Percentiles rank a stretch among this genome's conserved stretches.
Evolutionary conservation across 2,888 invertebrate species (phyloP).

Genomic region (Plebejus melissa): DNA sequence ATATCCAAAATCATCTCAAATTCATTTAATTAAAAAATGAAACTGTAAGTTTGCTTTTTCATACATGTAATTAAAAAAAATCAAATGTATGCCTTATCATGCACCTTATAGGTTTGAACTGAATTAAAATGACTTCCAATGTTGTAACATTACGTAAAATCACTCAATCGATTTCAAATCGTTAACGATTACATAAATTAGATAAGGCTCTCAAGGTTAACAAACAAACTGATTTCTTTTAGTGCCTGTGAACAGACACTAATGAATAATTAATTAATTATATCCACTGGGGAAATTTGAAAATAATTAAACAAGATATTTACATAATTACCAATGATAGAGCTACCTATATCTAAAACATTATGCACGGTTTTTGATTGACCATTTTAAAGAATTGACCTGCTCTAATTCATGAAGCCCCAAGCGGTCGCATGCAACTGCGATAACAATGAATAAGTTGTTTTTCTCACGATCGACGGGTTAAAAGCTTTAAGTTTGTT

Average conservation of each 20-base stretch:
- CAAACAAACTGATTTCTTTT: not conserved
- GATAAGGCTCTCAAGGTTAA: slow-evolving; percentile 12
- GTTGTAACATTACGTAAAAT: not conserved
- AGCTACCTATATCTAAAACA: not conserved
- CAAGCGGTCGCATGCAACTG: too few species aligned
- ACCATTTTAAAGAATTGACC: too few species aligned
- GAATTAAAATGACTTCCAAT: not conserved
- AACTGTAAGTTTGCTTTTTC: too few species aligned
- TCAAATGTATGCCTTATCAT: too few species aligned
- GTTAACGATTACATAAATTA: slow-evolving; percentile 13
- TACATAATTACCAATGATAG: not conserved
- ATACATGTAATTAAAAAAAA: too few species aligned
- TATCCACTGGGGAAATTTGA: not conserved
- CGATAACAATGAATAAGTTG: too few species aligned
- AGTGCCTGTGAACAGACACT: not conserved
- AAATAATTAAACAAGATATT: not conserved
- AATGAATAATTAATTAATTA: not conserved
- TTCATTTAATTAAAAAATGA: too few species aligned
- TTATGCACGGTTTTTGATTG: too few species aligned
- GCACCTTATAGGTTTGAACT: not conserved
- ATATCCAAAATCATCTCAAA: too few species aligned
- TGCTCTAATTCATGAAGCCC: too few species aligned
- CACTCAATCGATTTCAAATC: slow-evolving; percentile 1
- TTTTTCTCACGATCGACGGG: too few species aligned
- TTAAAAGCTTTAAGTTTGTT: too few species aligned